Evolutionary conservation across 1,140 invertebrate genomes (phyloP).

Genomic region (Anadara kagoshimensis): DNA sequence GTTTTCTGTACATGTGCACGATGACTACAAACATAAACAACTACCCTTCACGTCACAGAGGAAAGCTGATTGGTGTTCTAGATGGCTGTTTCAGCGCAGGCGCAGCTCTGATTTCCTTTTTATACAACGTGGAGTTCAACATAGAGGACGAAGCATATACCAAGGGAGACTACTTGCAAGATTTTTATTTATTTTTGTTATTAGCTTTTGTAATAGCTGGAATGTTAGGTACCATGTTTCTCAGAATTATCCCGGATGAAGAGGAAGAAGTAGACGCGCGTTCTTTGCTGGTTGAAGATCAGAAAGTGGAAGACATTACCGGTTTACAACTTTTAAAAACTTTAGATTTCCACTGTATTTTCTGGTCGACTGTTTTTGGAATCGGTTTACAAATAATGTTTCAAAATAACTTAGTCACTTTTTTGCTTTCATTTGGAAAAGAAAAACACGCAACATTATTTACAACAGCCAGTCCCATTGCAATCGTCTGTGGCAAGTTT

Average conservation of each 20-base stretch:
- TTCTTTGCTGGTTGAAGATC: background rate
- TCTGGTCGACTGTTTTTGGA: conserved; percentile 60
- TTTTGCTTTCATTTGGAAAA: conserved; percentile 56
- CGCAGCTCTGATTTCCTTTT: conserved; percentile 54
- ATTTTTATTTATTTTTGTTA: conserved; percentile 57
- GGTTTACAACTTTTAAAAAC: conserved; percentile 47
- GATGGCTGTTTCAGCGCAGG: conserved; percentile 63
- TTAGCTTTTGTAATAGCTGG: conserved; percentile 52
- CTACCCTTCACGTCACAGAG: conserved; percentile 54
- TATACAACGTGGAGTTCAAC: conserved; percentile 53
- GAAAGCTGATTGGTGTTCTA: conserved; percentile 59
- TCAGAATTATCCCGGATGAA: conserved; percentile 34
- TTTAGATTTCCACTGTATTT: conserved; percentile 59
- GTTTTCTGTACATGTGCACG: conserved; percentile 62
- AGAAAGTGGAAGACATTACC: conserved; percentile 37
- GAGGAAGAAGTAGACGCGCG: conserved; percentile 18
- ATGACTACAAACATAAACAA: conserved; percentile 59
- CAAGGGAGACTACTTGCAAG: too few relatives aligned
- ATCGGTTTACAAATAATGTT: conserved; percentile 59
- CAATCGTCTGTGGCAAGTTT: conserved; percentile 55
- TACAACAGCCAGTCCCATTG: conserved; percentile 55
- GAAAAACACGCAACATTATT: conserved; percentile 57
- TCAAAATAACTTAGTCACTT: conserved; percentile 60
- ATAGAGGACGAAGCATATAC: conserved; percentile 57
- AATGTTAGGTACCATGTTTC: conserved; percentile 45